These are phyloP conservation scores for Hirtodrosophila duncani DNA, from an alignment of 2,888 invertebrate species.

Conservation along the genomic window DNA sequence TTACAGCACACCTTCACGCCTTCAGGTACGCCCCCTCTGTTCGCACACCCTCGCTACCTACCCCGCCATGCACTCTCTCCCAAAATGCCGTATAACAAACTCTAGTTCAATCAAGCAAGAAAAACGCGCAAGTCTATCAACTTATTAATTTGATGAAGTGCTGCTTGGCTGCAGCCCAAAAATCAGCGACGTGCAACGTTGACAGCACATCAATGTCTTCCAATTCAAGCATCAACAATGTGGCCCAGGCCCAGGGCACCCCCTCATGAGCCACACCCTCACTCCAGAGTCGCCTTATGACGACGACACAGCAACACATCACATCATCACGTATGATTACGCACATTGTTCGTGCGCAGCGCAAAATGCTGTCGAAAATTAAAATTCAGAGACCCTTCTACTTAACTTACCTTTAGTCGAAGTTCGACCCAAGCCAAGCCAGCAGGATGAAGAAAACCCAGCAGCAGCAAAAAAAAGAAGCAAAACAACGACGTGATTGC, in stretches of 20 bases:
- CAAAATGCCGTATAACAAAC: too few relatives aligned
- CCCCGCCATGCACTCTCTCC: too few relatives aligned
- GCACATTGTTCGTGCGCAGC: slow-evolving; percentile 74
- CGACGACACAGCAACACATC: slow-evolving; percentile 36
- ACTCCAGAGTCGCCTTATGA: slow-evolving; percentile 11
- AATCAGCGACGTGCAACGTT: slow-evolving; percentile 20
- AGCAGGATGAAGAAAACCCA: not conserved
- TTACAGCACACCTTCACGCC: too few relatives aligned
- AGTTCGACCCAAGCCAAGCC: slow-evolving; percentile 20
- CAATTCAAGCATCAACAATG: slow-evolving; percentile 61
- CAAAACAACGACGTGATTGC: slow-evolving; percentile 75
- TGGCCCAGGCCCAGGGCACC: slow-evolving; percentile 15
- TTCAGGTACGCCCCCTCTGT: too few relatives aligned
- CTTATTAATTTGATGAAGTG: slow-evolving; percentile 76
- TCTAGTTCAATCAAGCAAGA: slow-evolving; percentile 53
- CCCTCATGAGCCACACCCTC: slow-evolving; percentile 13
- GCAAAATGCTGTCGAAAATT: slow-evolving; percentile 70
- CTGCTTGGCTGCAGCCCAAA: slow-evolving; percentile 31
- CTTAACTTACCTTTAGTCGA: slow-evolving; percentile 68
- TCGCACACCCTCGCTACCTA: too few relatives aligned
- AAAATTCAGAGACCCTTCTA: slow-evolving; percentile 73
- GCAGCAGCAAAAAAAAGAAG: slow-evolving; percentile 33
- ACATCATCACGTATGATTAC: slow-evolving; percentile 76
- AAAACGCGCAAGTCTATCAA: slow-evolving; percentile 66
- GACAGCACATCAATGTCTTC: slow-evolving; percentile 60